These are phyloP conservation scores for Philonicus albiceps DNA, from an alignment of 2,888 invertebrate genomes.

Conservation along the genomic window DNA sequence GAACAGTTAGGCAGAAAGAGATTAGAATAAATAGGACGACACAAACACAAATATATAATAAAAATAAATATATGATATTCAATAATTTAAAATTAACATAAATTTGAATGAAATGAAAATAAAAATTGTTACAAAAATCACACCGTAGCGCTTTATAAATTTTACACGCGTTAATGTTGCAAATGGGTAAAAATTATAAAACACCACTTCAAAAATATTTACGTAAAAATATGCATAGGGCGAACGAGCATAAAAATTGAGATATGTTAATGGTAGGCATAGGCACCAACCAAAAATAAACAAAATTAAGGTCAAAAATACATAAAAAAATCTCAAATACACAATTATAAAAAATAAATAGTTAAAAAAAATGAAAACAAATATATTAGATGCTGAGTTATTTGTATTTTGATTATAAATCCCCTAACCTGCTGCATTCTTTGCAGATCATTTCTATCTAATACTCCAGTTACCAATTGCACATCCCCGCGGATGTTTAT, in stretches of 20 bases:
- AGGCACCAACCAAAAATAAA: not conserved
- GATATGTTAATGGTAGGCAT: not conserved
- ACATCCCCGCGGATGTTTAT: slow-evolving; percentile 85
- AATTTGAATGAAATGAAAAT: not conserved
- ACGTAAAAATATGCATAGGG: slow-evolving; percentile 27
- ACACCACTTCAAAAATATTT: slow-evolving; percentile 8
- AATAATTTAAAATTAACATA: not conserved
- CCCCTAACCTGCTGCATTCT: slow-evolving; percentile 85
- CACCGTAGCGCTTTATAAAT: not conserved
- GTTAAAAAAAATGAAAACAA: slow-evolving; percentile 1
- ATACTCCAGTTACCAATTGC: slow-evolving; percentile 75
- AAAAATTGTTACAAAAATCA: not conserved
- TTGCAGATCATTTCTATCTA: slow-evolving; percentile 80
- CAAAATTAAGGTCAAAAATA: slow-evolving; percentile 49
- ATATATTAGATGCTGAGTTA: slow-evolving; percentile 47
- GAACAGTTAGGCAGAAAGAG: slow-evolving; percentile 4
- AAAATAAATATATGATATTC: not conserved
- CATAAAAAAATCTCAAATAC: slow-evolving; percentile 46
- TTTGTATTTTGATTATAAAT: slow-evolving; percentile 55
- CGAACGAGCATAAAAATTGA: slow-evolving; percentile 34
- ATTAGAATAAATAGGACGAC: not conserved
- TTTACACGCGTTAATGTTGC: not conserved
- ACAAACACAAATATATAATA: not conserved
- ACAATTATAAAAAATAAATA: slow-evolving; percentile 49
- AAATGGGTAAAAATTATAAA: not conserved